Conservation (phyloP, 1,140 invertebrate species). For the Bactericera cockerelli region DNA sequence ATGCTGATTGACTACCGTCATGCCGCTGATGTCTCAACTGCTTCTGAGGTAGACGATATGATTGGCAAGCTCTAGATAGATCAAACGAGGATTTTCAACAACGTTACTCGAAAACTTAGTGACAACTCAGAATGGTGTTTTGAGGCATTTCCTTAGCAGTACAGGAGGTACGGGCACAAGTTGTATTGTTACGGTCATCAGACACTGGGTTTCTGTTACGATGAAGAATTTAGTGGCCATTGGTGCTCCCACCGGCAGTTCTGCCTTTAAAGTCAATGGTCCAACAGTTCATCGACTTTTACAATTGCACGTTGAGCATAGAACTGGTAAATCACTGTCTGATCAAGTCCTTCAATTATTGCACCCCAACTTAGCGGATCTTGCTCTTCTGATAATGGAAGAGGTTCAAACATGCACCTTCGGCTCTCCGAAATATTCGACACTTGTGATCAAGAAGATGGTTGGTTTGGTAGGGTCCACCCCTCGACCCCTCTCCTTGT, state of each 20-base stretch:
- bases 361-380: conserved; percentile 19
- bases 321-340: conserved; percentile 19
- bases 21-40: not conserved
- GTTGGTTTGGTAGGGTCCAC: no score
- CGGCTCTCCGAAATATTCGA: conserved; percentile 19
- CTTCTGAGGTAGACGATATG: not conserved
- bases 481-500: no score
- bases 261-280: conserved; percentile 24
- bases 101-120: not conserved
- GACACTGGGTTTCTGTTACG: conserved; percentile 17
- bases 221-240: conserved; percentile 20
- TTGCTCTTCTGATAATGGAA: conserved; percentile 25
- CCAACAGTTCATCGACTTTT: conserved; percentile 19
- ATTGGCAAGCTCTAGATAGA: not conserved
- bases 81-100: not conserved
- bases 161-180: conserved; percentile 23
- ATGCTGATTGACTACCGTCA: conserved; percentile 7
- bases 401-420: conserved; percentile 24
- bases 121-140: not conserved
- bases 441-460: conserved; percentile 13
- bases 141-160: conserved; percentile 15
- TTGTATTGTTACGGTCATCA: conserved; percentile 19
- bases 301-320: conserved; percentile 22
- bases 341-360: conserved; percentile 22
- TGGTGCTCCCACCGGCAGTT: conserved; percentile 23